phyloP scores from a whole-genome alignment of 2,797 vertebrate species.

The Falco columbarius region DNA sequence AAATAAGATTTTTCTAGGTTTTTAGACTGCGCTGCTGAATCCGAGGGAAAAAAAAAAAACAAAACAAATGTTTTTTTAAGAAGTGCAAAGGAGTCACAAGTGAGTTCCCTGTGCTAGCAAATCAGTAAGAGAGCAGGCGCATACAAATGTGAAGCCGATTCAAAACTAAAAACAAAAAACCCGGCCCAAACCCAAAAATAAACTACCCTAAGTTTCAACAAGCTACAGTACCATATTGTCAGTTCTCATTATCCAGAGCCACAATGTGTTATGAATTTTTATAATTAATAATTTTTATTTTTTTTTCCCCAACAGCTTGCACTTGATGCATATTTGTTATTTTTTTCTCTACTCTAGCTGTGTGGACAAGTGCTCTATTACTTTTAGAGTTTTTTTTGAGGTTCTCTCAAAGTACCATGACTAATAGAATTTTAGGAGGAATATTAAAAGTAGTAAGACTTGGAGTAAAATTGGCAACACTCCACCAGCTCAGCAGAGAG shows the following conservation, averaged over 20 bases:
- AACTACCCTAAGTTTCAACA: background rate
- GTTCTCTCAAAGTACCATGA: background rate
- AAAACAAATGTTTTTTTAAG: background rate
- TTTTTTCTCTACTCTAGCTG: background rate
- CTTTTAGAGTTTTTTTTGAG: background rate
- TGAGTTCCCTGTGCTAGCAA: background rate
- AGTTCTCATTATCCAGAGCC: background rate
- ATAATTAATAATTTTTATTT: background rate
- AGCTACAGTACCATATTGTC: background rate
- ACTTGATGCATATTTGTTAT: background rate
- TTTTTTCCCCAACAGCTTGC: background rate
- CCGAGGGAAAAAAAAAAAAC: background rate
- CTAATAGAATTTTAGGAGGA: background rate
- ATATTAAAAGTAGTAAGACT: background rate
- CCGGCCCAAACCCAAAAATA: rapidly evolving
- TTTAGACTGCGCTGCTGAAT: background rate
- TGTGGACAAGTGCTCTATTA: background rate
- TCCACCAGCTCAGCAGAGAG: background rate
- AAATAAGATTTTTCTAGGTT: background rate
- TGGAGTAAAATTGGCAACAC: background rate
- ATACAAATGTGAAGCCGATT: background rate
- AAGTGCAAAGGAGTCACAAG: background rate
- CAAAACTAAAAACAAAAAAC: background rate
- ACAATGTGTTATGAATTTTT: background rate
- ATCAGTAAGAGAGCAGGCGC: background rate